A percentile compares a stretch with the other conserved stretches of the same genome.
phyloP scores from a whole-genome alignment of 2,888 invertebrate genomes.

The Napeogenes inachia region DNA sequence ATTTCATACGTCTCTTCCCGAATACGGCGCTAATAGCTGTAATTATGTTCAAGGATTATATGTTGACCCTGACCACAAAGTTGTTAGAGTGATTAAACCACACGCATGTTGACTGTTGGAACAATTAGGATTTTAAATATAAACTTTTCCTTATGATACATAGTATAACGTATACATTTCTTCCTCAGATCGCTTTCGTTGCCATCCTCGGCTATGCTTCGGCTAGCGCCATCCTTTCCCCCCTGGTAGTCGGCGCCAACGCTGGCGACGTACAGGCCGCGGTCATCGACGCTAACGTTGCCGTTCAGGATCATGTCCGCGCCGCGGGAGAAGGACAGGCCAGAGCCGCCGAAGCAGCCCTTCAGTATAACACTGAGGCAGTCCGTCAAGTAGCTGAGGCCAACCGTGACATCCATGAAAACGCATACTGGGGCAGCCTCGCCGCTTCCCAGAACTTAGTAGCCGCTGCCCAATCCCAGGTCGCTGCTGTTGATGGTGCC shows the following conservation, averaged over 20 bases:
- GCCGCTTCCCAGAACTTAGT: constrained; percentile 65
- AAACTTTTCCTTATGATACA: neutral
- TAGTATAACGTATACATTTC: neutral
- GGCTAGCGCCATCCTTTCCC: constrained; percentile 53
- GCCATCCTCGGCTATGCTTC: constrained; percentile 73
- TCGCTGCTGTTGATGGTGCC: constrained; percentile 57
- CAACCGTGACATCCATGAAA: constrained; percentile 64
- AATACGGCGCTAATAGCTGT: constrained; percentile 1
- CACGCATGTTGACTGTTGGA: constrained; percentile 12
- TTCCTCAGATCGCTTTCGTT: constrained; percentile 61
- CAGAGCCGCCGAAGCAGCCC: constrained; percentile 61
- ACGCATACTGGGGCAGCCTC: constrained; percentile 65
- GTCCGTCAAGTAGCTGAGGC: constrained; percentile 56
- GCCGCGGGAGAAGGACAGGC: constrained; percentile 58
- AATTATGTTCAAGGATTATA: neutral
- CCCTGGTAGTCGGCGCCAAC: constrained; percentile 52
- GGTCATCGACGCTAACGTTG: constrained; percentile 65
- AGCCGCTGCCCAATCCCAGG: constrained; percentile 68
- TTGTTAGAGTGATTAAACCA: neutral
- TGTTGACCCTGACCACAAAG: too few relatives aligned
- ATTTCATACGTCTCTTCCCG: neutral
- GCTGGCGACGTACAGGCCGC: constrained; percentile 68
- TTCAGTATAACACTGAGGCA: constrained; percentile 62
- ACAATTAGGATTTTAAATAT: neutral
- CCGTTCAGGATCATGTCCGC: constrained; percentile 57